Conservation (phyloP, 2,888 invertebrate genomes). For the Eupelmus urozonus region DNA sequence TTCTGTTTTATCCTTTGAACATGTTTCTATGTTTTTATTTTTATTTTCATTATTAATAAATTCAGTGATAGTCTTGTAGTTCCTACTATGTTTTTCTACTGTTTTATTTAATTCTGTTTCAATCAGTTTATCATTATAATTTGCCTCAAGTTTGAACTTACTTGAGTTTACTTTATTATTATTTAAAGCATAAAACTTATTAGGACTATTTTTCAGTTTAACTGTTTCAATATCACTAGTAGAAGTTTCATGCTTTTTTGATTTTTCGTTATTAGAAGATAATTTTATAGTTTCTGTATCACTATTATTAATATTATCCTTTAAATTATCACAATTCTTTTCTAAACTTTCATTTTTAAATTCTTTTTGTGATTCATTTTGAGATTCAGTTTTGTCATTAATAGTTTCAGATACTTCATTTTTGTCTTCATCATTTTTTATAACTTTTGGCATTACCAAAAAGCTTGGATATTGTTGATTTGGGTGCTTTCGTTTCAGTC, state of each 20-base stretch:
- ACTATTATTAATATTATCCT: not conserved
- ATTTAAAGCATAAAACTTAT: not conserved
- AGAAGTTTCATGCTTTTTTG: not conserved
- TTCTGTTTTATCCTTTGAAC: not conserved
- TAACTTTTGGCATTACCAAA: not conserved
- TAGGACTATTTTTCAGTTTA: no score
- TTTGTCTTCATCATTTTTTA: not conserved
- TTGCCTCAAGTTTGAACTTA: no score
- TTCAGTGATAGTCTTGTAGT: no score
- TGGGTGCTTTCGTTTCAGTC: not conserved
- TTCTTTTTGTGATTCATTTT: not conserved
- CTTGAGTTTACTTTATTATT: no score
- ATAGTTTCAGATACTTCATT: no score
- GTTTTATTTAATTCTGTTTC: no score
- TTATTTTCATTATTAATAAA: not conserved
- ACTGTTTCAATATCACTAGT: no score
- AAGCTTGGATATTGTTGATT: not conserved
- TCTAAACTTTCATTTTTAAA: not conserved
- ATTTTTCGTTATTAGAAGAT: not conserved
- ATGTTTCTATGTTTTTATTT: not conserved
- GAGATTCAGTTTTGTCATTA: no score
- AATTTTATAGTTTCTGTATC: not conserved
- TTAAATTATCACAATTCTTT: not conserved
- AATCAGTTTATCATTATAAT: no score
- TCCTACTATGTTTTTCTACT: no score